Conservation (phyloP, 2,888 invertebrate genomes). For the Brachypalpus laphriformis region DNA sequence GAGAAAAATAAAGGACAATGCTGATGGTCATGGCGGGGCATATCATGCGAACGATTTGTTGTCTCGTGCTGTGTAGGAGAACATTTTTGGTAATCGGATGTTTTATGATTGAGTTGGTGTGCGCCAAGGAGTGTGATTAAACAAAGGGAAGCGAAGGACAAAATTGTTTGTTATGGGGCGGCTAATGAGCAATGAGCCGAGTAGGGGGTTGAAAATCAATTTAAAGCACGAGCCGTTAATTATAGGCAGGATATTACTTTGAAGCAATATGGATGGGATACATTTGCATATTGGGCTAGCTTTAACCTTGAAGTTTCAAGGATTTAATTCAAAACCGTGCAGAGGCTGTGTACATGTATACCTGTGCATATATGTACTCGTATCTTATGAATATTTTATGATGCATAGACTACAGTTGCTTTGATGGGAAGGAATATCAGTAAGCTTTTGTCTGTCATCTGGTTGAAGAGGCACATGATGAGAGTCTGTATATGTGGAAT, state of each 20-base stretch:
- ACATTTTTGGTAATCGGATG: background rate
- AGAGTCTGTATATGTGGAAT: background rate
- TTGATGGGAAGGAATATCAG: background rate
- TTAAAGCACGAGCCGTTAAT: constrained; percentile 6
- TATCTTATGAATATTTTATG: background rate
- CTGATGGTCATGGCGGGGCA: background rate
- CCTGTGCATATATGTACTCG: background rate
- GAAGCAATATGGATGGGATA: background rate
- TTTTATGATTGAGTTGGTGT: background rate
- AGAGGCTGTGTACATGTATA: background rate
- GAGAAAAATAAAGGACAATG: background rate
- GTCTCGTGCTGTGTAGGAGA: background rate
- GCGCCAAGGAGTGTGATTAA: background rate
- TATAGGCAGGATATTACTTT: constrained; percentile 1
- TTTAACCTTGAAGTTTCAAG: background rate
- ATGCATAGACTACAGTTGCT: background rate
- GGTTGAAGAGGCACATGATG: background rate
- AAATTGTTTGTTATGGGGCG: constrained; percentile 34
- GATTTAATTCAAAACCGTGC: background rate
- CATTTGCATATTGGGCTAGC: background rate
- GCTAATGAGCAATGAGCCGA: background rate
- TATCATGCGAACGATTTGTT: constrained; percentile 3
- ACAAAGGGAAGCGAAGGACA: constrained; percentile 4
- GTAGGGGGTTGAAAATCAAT: background rate
- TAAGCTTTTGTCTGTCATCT: background rate